Conservation (phyloP, 2,888 invertebrate species). For the Agrochola macilenta region DNA sequence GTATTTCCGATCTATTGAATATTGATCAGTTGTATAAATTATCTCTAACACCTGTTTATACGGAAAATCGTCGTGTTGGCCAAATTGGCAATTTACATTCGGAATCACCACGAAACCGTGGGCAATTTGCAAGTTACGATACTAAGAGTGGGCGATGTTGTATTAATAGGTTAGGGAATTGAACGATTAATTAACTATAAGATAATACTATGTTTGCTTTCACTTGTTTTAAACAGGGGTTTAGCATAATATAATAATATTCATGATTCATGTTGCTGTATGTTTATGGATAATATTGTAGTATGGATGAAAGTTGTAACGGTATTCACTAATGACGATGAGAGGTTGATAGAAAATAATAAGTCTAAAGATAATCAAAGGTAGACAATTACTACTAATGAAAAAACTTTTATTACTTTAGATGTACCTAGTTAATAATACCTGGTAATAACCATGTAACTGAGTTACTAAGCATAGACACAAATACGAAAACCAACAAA, state of each 20-base stretch:
- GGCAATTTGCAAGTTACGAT: conserved; percentile 67
- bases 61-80: conserved; percentile 78
- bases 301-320: neutral
- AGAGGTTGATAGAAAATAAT: neutral
- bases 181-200: conserved; percentile 51
- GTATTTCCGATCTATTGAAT: conserved; percentile 74
- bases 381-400: neutral
- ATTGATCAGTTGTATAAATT: conserved; percentile 80
- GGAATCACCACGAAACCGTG: conserved; percentile 75
- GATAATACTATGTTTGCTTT: conserved; percentile 42
- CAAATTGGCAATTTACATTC: conserved; percentile 84
- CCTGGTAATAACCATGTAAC: neutral
- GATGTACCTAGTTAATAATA: no score
- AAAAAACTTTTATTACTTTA: no score
- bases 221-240: conserved; percentile 27
- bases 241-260: conserved; percentile 34
- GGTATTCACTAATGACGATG: neutral
- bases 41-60: conserved; percentile 79
- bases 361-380: neutral
- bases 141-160: conserved; percentile 39
- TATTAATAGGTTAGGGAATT: conserved; percentile 52
- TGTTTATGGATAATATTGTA: conserved; percentile 21
- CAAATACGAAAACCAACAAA: neutral
- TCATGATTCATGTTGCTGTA: conserved; percentile 35
- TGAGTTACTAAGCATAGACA: neutral